Conservation (phyloP, 1,140 invertebrate genomes). For the Danaus plexippus region DNA sequence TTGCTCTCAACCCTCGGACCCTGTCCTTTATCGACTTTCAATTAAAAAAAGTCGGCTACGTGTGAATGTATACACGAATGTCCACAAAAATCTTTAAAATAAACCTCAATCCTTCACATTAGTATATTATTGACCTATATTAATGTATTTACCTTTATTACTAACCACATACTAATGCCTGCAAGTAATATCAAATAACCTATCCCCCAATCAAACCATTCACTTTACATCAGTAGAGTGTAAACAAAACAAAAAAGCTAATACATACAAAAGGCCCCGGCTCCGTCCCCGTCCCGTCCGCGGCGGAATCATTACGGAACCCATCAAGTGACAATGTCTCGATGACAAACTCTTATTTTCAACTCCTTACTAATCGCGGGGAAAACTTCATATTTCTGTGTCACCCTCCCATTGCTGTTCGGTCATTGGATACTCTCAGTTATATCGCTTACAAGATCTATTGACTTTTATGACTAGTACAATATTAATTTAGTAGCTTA, state of each 20-base stretch:
- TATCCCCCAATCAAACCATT: not conserved
- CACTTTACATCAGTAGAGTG: not conserved
- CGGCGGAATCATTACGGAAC: conserved; percentile 16
- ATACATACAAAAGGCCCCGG: conserved; percentile 13
- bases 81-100: no score
- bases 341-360: conserved; percentile 55
- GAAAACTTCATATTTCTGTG: conserved; percentile 53
- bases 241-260: conserved; percentile 14
- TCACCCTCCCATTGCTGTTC: conserved; percentile 20
- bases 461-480: no score
- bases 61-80: no score
- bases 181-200: no score
- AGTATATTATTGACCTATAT: not conserved
- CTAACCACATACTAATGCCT: no score
- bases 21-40: no score
- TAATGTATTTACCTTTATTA: no score
- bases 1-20: conserved; percentile 9
- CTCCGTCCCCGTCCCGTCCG: not conserved
- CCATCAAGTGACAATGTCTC: conserved; percentile 40
- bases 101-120: not conserved
- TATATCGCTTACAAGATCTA: no score
- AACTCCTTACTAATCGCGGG: conserved; percentile 59
- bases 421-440: conserved; percentile 12
- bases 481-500: no score
- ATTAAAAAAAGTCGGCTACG: no score